These are phyloP conservation scores for Galerucella nymphaeae DNA, from an alignment of 2,888 invertebrate species.

Conservation along the genomic window DNA sequence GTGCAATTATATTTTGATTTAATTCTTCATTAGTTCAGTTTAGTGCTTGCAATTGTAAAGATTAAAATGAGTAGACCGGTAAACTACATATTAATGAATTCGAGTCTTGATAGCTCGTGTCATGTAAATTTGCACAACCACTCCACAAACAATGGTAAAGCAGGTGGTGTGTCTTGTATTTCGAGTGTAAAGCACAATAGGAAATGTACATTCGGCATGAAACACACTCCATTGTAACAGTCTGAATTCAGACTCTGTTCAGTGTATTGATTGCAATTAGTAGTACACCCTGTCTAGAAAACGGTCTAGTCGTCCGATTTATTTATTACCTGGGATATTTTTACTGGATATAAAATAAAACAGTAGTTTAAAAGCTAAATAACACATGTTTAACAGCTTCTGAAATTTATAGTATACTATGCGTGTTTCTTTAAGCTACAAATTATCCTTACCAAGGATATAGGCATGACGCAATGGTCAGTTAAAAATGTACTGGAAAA, in stretches of 20 bases:
- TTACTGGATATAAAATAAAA: not conserved
- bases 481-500: not conserved
- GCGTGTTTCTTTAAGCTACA: not conserved
- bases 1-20: no score
- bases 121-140: conserved; percentile 42
- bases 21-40: no score
- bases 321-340: conserved; percentile 19
- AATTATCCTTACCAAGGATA: not conserved
- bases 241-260: conserved; percentile 30
- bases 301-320: conserved; percentile 21
- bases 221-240: conserved; percentile 38
- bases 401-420: not conserved
- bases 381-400: not conserved
- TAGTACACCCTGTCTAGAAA: conserved; percentile 22
- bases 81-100: conserved; percentile 26
- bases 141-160: conserved; percentile 39
- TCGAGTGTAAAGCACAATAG: conserved; percentile 35
- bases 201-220: conserved; percentile 39
- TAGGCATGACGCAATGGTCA: not conserved
- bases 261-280: conserved; percentile 42
- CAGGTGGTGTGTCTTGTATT: conserved; percentile 46
- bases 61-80: conserved; percentile 11
- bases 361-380: not conserved
- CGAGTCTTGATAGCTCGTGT: conserved; percentile 28
- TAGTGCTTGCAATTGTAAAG: no score